Evolutionary conservation across 2,888 invertebrate genomes (phyloP).

Genomic region (Trichopria drosophilae): DNA sequence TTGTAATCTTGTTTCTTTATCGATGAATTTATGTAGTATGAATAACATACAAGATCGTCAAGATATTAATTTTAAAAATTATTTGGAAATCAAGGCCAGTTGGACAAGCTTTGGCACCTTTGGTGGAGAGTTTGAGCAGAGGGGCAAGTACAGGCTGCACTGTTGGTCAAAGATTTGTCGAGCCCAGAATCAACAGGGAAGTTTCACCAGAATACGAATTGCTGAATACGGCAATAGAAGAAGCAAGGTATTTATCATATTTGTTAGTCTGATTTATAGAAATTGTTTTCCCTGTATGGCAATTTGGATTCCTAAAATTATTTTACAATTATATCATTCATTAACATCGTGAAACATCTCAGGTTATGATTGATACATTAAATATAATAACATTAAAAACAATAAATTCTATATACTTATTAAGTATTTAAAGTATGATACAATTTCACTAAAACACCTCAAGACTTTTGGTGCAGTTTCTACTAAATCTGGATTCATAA

Average conservation of each 20-base stretch:
- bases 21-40: too few relatives aligned
- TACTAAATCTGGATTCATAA: too few relatives aligned
- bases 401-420: not conserved
- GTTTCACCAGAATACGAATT: constrained; percentile 72
- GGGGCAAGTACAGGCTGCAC: constrained; percentile 56
- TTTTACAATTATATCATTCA: not conserved
- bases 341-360: too few relatives aligned
- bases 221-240: constrained; percentile 74
- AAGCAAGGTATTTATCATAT: constrained; percentile 65
- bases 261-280: constrained; percentile 4
- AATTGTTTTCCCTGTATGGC: too few relatives aligned
- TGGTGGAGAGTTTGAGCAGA: constrained; percentile 63
- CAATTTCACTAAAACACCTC: too few relatives aligned
- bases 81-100: constrained; percentile 60
- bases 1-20: constrained; percentile 22
- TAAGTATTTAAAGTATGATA: too few relatives aligned
- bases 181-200: constrained; percentile 58
- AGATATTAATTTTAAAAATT: too few relatives aligned
- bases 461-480: too few relatives aligned
- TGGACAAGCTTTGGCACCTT: constrained; percentile 62
- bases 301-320: too few relatives aligned
- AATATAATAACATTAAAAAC: not conserved
- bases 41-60: too few relatives aligned
- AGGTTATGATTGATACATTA: constrained; percentile 10
- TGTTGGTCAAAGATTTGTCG: constrained; percentile 60